phyloP scores from a whole-genome alignment of 2,797 vertebrate species.

The Syncerus caffer region DNA sequence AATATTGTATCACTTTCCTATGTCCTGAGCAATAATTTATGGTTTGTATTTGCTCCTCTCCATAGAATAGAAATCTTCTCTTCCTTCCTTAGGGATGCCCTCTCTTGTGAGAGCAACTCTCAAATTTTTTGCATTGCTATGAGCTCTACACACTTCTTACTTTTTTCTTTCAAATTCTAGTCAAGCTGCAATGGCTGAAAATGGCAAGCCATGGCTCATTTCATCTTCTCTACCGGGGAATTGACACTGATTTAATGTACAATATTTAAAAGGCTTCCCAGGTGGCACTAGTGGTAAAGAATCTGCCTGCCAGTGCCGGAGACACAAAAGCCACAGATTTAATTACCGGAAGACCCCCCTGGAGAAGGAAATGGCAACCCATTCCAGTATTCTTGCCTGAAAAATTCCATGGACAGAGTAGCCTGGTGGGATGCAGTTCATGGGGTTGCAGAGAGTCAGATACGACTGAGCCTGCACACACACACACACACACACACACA shows the following conservation, averaged over 20 bases:
- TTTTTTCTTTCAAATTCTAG: background rate
- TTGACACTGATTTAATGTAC: constrained; percentile 39
- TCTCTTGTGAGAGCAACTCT: background rate
- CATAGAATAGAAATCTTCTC: background rate
- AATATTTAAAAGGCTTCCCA: background rate
- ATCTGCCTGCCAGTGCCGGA: background rate
- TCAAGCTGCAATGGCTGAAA: background rate
- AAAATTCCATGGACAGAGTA: background rate
- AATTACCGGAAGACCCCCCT: background rate
- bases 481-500: background rate
- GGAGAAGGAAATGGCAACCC: background rate
- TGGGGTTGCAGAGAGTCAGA: background rate
- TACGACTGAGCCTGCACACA: background rate
- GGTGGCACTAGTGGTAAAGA: background rate
- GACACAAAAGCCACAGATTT: background rate
- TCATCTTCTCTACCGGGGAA: background rate
- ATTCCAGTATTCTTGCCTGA: background rate
- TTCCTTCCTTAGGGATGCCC: background rate
- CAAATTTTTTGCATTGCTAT: background rate
- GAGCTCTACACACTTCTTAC: background rate
- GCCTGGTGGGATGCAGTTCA: background rate
- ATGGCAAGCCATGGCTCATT: constrained; percentile 8
- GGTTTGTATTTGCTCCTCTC: background rate
- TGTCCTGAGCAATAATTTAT: background rate
- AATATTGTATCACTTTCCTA: background rate